These are phyloP conservation scores for Apis mellifera DNA, from an alignment of 1,140 invertebrate genomes.

Conservation along the genomic window Amel_HAv3.1 CM009934.2:2954501-2955000, in stretches of 20 bases:
- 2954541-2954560: background rate
- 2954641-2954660: slow-evolving; percentile 25
- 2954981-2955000: slow-evolving; percentile 8
- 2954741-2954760: slow-evolving; percentile 10
- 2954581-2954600: background rate
- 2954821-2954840: background rate
- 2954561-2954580: slow-evolving; percentile 12
- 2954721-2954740: background rate
- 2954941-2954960: background rate
- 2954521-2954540: too few species aligned
- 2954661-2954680: background rate
- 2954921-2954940: slow-evolving; percentile 49
- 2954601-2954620: background rate
- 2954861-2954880: slow-evolving; percentile 61
- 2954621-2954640: slow-evolving; percentile 24
- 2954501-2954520: too few species aligned
- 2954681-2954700: background rate
- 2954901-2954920: slow-evolving; percentile 68
- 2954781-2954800: background rate
- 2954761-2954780: background rate
- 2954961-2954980: too few species aligned
- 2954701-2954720: background rate
- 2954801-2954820: background rate
- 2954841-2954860: background rate
- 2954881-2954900: slow-evolving; percentile 64